Base-by-base conservation (phyloP, 53 echinoderm and acorn worm genomes). In the Apostichopus leukothele region DNA sequence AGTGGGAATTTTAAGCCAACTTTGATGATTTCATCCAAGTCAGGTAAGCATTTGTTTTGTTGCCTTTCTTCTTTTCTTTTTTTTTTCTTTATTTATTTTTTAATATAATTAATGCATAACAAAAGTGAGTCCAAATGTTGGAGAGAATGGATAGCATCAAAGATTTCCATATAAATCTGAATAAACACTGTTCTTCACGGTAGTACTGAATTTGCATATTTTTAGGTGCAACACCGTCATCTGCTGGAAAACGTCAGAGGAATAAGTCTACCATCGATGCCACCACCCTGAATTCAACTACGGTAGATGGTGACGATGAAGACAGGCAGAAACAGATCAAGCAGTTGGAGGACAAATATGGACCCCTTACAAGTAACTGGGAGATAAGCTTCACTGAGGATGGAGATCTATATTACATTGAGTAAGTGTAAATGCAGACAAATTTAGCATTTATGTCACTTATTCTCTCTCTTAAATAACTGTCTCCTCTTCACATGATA, bases 251-350 rank as follows among this genome's bases (percentile, higher is more conserved):
- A 60, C 92, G 98, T 39, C 92, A 92, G 79, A 87, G 98, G 54
- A 97, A 97, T 90, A 97, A 97, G 90, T 97, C 98, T 26, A 94
- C 89, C 73, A 97, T 97, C 85, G 93, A 94, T 55, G 98, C 98
- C 71, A 97, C 98, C 73, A 95, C 98, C 27, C 85, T 93, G 66
- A 97, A 95, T 92, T 87, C 91, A 50, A 89, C 90, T 53, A 89
- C 94, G 18, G 90, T 97, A 50, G 98, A 95, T 52, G 77, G 20
- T n/a, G 91, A 91, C 53, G 19, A 18, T 20, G 90, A 90, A 12
- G 92, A 89, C 92, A 94, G 92, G 71, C 89, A 92, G 73, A 91
- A 94, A 78, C 91, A 95, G 26, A 89, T 95, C 21, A 67, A 91
- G 81, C 93, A 90, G 86, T 77, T 93, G 67, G 92, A 90, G 76